Conservation (phyloP, 2,888 invertebrate genomes). For the Seira ritae region DNA sequence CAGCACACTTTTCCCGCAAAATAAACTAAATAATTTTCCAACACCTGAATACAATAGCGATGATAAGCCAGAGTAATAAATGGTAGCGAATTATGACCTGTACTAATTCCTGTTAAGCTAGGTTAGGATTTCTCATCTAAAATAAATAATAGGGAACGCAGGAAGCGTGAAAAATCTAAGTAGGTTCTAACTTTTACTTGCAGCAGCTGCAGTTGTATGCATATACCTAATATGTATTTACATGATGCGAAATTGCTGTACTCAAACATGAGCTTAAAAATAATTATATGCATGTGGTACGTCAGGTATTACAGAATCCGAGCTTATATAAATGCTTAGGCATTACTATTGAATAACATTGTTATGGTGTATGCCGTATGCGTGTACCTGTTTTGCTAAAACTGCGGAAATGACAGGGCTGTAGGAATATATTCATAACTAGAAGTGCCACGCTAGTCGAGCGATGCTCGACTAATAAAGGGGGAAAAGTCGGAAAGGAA, state of each 20-base stretch:
- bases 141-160: slow-evolving; percentile 6
- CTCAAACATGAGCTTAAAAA: no score
- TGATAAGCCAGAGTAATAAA: no score
- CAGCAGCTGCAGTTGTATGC: neutral
- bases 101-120: slow-evolving; percentile 41
- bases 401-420: slow-evolving; percentile 45
- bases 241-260: neutral
- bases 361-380: neutral
- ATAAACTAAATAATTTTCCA: neutral
- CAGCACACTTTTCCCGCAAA: neutral
- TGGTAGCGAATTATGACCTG: slow-evolving; percentile 22
- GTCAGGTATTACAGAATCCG: neutral
- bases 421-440: slow-evolving; percentile 11
- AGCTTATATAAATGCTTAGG: no score
- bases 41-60: neutral
- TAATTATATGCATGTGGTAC: neutral
- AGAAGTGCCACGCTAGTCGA: no score
- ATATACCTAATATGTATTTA: neutral
- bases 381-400: slow-evolving; percentile 1
- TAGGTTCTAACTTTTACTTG: neutral
- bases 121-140: slow-evolving; percentile 30
- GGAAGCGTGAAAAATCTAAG: neutral
- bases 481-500: no score
- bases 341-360: slow-evolving; percentile 43
- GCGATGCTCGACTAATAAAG: no score